phyloP scores from a whole-genome alignment of 2,888 invertebrate species.

The Euzophera pinguis region DNA sequence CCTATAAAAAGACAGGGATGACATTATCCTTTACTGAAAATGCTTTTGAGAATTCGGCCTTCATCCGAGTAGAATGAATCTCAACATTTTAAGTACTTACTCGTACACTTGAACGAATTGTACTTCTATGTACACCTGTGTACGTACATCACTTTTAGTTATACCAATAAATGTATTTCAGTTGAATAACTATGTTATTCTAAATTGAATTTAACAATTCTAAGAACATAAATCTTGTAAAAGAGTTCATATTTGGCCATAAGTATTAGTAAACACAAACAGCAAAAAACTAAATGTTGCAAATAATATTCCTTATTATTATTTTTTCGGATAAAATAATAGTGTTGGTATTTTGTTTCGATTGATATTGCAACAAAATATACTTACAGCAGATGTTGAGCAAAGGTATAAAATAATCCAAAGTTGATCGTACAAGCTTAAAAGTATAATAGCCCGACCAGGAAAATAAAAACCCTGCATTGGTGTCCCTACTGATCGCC shows the following conservation, averaged over 20 bases:
- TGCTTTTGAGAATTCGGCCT: neutral
- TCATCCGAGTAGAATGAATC: neutral
- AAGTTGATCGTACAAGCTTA: slow-evolving; percentile 24
- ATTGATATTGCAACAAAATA: neutral
- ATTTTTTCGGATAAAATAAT: too few species aligned
- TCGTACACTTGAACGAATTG: slow-evolving; percentile 23
- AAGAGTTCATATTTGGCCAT: too few species aligned
- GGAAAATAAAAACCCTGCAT: too few species aligned
- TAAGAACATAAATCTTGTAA: too few species aligned
- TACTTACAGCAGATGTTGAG: neutral
- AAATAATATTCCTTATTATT: too few species aligned
- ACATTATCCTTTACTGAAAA: too few species aligned
- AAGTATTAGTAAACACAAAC: too few species aligned
- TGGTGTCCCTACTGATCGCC: too few species aligned
- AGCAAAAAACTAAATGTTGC: too few species aligned
- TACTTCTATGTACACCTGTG: slow-evolving; percentile 23
- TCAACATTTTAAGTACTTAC: slow-evolving; percentile 9
- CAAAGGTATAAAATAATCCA: neutral
- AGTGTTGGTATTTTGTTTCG: too few species aligned
- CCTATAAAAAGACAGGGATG: too few species aligned
- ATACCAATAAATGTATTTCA: neutral
- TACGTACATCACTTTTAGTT: neutral
- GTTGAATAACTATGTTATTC: neutral
- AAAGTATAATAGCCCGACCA: too few species aligned
- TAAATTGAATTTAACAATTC: neutral